phyloP scores from a whole-genome alignment of 2,797 vertebrate genomes.

The Enteromius viviparus region DNA sequence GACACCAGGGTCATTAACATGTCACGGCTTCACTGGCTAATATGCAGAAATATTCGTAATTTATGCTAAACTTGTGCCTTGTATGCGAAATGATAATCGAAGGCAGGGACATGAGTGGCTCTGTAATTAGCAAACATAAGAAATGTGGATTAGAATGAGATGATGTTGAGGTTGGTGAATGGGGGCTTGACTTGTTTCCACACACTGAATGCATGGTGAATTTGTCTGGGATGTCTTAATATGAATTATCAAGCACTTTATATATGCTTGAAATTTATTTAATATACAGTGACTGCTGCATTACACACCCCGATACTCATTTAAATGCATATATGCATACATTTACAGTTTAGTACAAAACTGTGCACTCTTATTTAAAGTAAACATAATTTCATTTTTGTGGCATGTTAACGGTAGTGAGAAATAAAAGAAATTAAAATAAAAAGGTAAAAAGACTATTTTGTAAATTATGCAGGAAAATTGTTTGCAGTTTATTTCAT shows the following conservation, averaged over 20 bases:
- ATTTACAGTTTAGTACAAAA: neutral
- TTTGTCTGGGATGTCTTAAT: conserved; percentile 15
- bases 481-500: neutral
- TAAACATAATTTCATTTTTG: neutral
- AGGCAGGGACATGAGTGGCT: conserved; percentile 79
- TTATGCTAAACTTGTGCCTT: conserved; percentile 80
- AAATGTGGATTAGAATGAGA: conserved; percentile 44
- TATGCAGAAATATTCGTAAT: conserved; percentile 84
- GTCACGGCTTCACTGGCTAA: conserved; percentile 49
- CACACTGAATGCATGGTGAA: conserved; percentile 16
- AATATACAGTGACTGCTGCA: neutral
- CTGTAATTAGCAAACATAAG: conserved; percentile 78
- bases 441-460: neutral
- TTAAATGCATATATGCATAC: neutral
- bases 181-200: conserved; percentile 22
- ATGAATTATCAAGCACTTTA: conserved; percentile 5
- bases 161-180: conserved; percentile 38
- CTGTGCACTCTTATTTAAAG: neutral
- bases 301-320: neutral
- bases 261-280: conserved; percentile 5
- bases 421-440: neutral
- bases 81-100: conserved; percentile 80
- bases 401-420: neutral
- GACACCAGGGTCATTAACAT: conserved; percentile 79
- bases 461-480: neutral